These are phyloP conservation scores for Oryzias dopingdopingensis DNA, from an alignment of 2,797 vertebrate species.

Conservation along the genomic window DNA sequence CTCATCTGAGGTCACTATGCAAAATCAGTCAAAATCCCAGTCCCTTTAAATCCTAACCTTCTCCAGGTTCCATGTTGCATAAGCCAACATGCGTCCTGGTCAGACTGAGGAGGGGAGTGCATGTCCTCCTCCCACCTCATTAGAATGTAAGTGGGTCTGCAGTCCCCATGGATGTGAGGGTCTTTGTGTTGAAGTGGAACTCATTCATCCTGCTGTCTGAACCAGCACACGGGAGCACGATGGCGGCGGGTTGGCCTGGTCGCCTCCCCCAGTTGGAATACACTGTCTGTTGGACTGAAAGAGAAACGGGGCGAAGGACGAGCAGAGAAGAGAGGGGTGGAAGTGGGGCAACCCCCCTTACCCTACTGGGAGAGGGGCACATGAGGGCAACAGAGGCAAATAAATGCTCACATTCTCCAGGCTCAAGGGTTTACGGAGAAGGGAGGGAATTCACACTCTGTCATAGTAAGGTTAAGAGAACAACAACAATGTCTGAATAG, in stretches of 20 bases:
- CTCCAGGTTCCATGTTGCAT: conserved; percentile 3
- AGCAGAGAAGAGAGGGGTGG: conserved; percentile 5
- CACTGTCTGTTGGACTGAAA: conserved; percentile 40
- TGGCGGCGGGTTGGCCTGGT: conserved; percentile 62
- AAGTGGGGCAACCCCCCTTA: conserved; percentile 31
- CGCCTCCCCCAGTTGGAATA: conserved; percentile 43
- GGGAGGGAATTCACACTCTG: too few relatives aligned
- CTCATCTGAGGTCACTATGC: neutral
- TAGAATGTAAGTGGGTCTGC: conserved; percentile 54
- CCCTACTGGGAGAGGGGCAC: conserved; percentile 61
- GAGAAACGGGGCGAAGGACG: conserved; percentile 23
- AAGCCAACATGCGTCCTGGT: conserved; percentile 45
- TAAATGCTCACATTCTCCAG: conserved; percentile 52
- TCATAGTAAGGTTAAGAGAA: too few relatives aligned
- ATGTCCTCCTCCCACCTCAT: conserved; percentile 44
- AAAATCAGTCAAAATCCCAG: conserved; percentile 7
- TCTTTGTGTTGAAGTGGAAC: conserved; percentile 51
- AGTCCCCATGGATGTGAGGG: conserved; percentile 47
- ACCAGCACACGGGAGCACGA: conserved; percentile 39
- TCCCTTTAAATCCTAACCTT: conserved; percentile 17
- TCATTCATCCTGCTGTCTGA: conserved; percentile 57
- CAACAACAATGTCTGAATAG: too few relatives aligned
- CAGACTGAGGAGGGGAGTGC: conserved; percentile 21
- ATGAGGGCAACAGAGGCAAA: conserved; percentile 46
- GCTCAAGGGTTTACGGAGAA: too few relatives aligned